Conservation (phyloP, 2,113 vertebrate genomes). For the Oenanthe oenanthe region DNA sequence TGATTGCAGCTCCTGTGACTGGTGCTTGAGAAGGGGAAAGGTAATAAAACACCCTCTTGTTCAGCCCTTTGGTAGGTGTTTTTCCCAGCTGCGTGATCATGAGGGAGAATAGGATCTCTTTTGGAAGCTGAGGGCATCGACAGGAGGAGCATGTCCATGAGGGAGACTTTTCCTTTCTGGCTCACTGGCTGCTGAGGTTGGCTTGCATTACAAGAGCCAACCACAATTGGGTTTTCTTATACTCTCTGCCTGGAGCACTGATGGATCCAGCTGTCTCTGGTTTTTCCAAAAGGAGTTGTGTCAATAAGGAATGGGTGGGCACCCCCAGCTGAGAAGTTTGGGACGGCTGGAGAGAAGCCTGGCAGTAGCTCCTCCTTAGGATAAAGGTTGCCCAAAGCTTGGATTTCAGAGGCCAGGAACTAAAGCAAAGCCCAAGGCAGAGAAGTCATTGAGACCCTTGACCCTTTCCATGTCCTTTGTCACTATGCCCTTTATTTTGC, state of each 20-base stretch:
- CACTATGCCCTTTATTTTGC: not conserved
- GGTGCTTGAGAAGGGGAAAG: not conserved
- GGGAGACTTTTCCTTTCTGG: not conserved
- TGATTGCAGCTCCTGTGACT: not conserved
- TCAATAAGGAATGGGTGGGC: not conserved
- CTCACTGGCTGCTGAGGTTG: not conserved
- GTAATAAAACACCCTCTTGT: not conserved
- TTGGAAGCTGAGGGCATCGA: not conserved
- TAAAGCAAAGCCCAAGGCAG: not conserved
- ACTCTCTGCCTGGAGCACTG: not conserved
- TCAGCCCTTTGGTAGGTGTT: not conserved
- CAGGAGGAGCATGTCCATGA: not conserved
- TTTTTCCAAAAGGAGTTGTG: not conserved
- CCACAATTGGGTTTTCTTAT: rapidly evolving
- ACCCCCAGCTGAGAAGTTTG: not conserved
- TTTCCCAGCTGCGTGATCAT: not conserved
- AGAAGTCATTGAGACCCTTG: rapidly evolving
- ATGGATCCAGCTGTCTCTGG: not conserved
- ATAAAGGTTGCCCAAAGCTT: not conserved
- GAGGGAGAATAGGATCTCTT: not conserved
- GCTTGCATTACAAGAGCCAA: rapidly evolving
- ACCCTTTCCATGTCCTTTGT: not conserved
- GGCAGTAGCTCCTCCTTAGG: not conserved
- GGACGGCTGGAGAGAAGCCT: not conserved
- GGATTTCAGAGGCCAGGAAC: not conserved